phyloP scores from a whole-genome alignment of 2,797 vertebrate species.

The Tenualosa thibaudeaui region DNA sequence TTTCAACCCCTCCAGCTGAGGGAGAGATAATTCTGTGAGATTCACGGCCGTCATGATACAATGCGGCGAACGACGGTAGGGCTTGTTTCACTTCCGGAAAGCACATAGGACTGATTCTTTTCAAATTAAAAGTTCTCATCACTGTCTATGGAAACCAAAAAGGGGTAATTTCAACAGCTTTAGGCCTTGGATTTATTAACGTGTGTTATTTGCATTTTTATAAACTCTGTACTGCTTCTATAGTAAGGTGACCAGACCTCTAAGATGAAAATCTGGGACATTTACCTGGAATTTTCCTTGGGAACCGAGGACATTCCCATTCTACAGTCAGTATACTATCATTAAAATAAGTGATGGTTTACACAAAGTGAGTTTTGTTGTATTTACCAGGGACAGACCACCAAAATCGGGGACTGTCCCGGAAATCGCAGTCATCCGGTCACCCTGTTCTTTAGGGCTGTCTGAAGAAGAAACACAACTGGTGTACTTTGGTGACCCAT shows the following conservation, averaged over 20 bases:
- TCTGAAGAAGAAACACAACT: not conserved
- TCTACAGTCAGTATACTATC: too few species aligned
- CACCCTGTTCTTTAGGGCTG: not conserved
- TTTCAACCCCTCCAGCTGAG: constrained; percentile 89
- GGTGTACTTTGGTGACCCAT: not conserved
- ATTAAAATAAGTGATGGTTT: too few species aligned
- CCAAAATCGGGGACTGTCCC: too few species aligned
- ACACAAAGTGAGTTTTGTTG: too few species aligned
- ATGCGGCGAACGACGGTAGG: not conserved
- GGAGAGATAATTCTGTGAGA: constrained; percentile 84
- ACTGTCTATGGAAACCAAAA: too few species aligned
- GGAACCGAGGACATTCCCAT: too few species aligned
- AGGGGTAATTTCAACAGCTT: not conserved
- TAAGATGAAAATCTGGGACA: too few species aligned
- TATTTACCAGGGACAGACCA: not conserved
- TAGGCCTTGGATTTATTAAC: not conserved
- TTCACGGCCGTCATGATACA: constrained; percentile 81
- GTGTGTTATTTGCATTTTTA: too few species aligned
- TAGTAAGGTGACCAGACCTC: too few species aligned
- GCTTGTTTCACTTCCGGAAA: constrained; percentile 9
- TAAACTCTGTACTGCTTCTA: too few species aligned
- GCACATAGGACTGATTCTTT: not conserved
- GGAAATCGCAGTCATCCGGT: too few species aligned
- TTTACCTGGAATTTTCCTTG: too few species aligned
- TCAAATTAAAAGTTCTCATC: not conserved